A percentile compares a stretch with the other conserved stretches of the same genome.
These are phyloP conservation scores for Tringa solitaria DNA, from an alignment of 2,113 vertebrate genomes.

Conservation along the genomic window DNA sequence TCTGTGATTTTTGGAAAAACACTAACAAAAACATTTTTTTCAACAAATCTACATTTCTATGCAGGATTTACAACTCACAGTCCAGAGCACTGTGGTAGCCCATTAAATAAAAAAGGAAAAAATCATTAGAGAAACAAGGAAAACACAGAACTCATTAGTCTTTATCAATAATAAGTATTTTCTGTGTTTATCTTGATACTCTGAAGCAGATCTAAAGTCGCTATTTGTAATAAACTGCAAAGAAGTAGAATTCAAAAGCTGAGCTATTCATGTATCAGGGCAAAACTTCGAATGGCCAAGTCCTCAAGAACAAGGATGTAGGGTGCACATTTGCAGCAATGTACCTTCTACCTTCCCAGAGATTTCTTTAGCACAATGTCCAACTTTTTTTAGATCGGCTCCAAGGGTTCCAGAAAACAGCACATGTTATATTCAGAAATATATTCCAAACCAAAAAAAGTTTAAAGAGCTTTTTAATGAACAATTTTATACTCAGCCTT, in stretches of 20 bases:
- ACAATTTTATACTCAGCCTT: not conserved
- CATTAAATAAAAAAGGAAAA: not conserved
- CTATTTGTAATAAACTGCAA: not conserved
- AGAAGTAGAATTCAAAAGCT: not conserved
- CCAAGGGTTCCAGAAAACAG: not conserved
- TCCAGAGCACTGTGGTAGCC: not conserved
- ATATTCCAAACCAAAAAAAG: not conserved
- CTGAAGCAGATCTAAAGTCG: not conserved
- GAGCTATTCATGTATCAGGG: not conserved
- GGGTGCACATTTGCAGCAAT: not conserved
- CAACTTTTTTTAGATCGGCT: not conserved
- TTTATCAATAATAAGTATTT: not conserved
- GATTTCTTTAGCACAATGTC: not conserved
- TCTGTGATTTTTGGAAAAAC: not conserved
- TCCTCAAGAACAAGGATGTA: not conserved
- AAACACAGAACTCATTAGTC: not conserved
- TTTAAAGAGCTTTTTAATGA: not conserved
- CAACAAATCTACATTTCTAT: not conserved
- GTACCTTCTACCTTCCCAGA: not conserved
- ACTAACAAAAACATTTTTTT: not conserved
- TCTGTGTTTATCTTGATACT: not conserved
- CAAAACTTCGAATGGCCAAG: not conserved
- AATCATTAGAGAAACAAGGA: not conserved
- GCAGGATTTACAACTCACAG: not conserved
- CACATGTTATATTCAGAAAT: not conserved